Conservation (phyloP, 2,888 invertebrate species). For the Pyrochroa serraticornis region DNA sequence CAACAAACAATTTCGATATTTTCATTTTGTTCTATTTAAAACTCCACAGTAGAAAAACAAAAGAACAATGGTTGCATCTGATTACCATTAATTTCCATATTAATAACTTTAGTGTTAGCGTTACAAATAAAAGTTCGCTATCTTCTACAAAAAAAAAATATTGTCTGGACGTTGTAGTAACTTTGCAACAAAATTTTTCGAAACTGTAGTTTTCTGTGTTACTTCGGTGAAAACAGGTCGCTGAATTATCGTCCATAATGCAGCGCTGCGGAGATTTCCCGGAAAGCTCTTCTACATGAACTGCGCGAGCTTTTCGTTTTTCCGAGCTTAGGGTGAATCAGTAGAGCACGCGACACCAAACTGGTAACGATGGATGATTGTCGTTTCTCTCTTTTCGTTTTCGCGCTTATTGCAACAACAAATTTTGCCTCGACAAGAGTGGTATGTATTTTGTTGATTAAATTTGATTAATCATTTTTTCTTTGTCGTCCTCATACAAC, state of each 20-base stretch:
- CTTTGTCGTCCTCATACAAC: background rate
- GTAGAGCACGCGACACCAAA: slow-evolving; percentile 29
- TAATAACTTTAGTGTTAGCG: no score
- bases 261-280: background rate
- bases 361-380: background rate
- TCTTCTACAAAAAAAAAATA: no score
- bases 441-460: slow-evolving; percentile 32
- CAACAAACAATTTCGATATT: no score
- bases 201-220: background rate
- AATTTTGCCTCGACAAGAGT: slow-evolving; percentile 29
- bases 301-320: slow-evolving; percentile 33
- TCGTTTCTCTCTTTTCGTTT: background rate
- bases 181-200: no score
- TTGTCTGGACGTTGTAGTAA: no score
- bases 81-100: no score
- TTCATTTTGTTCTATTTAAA: no score
- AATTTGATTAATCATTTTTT: background rate
- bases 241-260: background rate
- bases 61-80: no score
- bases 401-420: slow-evolving; percentile 27
- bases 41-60: no score
- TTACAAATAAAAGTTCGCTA: no score
- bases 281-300: slow-evolving; percentile 12
- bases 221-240: background rate
- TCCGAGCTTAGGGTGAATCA: slow-evolving; percentile 18